Evolutionary conservation across 2,797 vertebrate species (phyloP), one percentile per base, ranked within the genome.

Genomic region (Ibycter americanus): DNA sequence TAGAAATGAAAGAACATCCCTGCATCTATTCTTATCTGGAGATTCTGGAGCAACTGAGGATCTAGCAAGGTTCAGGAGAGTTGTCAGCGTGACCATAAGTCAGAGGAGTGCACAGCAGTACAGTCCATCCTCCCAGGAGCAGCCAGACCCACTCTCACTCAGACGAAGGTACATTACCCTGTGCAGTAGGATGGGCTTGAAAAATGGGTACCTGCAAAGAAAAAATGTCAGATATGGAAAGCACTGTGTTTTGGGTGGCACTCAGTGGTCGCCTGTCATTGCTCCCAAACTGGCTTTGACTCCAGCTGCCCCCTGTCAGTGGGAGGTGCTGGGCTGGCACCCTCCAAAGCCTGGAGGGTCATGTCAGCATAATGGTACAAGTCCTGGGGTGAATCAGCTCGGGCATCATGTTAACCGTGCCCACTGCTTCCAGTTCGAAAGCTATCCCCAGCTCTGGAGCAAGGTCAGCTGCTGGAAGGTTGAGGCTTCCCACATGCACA

Each of bases 321-420:
- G 5, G 15, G 26, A 90, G 18, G 9, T 46, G 46, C 34, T 1
- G 6, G 58, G 16, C 1, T 72, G 36, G 31, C 58, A 61, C 44
- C 26, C 9, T 77, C 36, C 19, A n/a, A 58, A 70, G 62, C 59
- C 51, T 46, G 19, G 55, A 63, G 25, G 20, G 23, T 54, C 65
- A 31, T 22, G 5, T 34, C 72, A 67, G n/a, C 8, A 21, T 27
- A 9, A 25, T 3, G 49, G 66, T 67, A 61, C 32, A 31, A 94
- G 11, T 20, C 17, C 44, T 25, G 32, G 20, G 23, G n/a, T 0
- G 0, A 54, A 44, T 32, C 38, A 78, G 19, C 56, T 34, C 6
- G 2, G 38, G 17, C 11, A 8, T 6, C 5, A 0, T 4, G n/a
- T 31, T 65, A 29, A 13, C 18, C 0, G 40, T 31, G 13, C 62